Base-by-base conservation (phyloP, 2,888 invertebrate genomes). In the Tolmerus cingulatus region DNA sequence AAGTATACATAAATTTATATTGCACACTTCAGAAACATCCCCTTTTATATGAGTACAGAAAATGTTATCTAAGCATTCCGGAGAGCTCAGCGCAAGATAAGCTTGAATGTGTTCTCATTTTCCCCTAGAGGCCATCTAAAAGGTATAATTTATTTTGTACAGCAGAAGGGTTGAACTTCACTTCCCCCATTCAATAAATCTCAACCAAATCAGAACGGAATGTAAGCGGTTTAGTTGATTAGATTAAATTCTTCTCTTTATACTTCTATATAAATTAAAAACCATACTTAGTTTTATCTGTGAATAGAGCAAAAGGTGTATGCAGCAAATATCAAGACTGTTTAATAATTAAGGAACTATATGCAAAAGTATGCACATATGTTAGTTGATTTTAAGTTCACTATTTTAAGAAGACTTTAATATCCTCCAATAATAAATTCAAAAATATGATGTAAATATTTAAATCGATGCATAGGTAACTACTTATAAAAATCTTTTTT, bases 121-220 rank as follows among this genome's bases (percentile, higher is more conserved):
- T 46, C 12, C 51, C 79, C 79, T n/a, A 5, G 43, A 51, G 79
- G 23, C 14, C 19, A 23, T 43, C n/a, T 46, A 30, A 46, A 51
- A 27, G 79, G 51, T 27, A 79, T 51, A 79, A 79, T 79, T 79
- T 79, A 79, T 79, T 43, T 79, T 43, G 51, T 79, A 79, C 79
- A 79, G 79, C 79, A 46, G 79, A 79, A 79, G 79, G 79, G 79
- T 79, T 79, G 79, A 79, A 46, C 79, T 79, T 79, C 27, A 30
- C 46, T 79, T 79, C 79, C 79, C 19, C 37, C 46, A 27, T 79
- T 46, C 27, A 79, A 79, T 79, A 79, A 79, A 79, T 79, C 51
- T 79, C 79, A 7, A 14, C 43, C 30, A 79, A 79, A 46, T 12
- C 27, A 46, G 30, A 46, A 51, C 5, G 12, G 8, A 37, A 27